Percentiles rank a stretch among this genome's conserved stretches.
Evolutionary conservation across 1,140 invertebrate species (phyloP).

Genomic region (Archivesica marissinica): DNA sequence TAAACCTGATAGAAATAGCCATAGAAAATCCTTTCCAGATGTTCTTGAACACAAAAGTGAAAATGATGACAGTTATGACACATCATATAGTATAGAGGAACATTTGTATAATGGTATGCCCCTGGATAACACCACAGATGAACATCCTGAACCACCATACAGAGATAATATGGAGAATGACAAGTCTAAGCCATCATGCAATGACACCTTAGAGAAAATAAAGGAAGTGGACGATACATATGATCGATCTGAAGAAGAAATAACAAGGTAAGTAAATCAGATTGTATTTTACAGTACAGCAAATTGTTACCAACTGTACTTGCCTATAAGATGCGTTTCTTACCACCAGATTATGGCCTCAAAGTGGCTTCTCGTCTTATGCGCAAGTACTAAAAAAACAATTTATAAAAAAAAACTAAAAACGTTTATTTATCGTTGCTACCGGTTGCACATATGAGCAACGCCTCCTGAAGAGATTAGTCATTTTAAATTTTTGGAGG

Average conservation of each 20-base stretch:
- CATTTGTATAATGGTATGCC: slow-evolving; percentile 22
- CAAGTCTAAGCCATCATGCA: background rate
- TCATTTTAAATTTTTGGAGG: no score
- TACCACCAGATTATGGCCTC: no score
- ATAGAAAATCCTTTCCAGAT: slow-evolving; percentile 46
- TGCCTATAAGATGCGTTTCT: no score
- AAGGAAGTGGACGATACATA: slow-evolving; percentile 13
- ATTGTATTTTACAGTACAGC: no score
- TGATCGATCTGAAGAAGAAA: background rate
- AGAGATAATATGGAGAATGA: no score
- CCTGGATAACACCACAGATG: background rate
- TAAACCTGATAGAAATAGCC: background rate
- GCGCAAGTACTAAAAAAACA: no score
- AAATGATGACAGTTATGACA: background rate
- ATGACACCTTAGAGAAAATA: background rate
- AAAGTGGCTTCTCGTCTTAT: no score
- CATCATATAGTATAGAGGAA: background rate
- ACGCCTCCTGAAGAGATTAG: no score
- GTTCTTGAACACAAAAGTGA: slow-evolving; percentile 30
- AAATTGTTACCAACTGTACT: no score
- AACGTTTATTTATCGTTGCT: no score
- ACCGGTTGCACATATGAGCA: no score
- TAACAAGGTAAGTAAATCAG: background rate
- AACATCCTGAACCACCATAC: background rate
- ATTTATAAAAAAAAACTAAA: no score